phyloP scores from a whole-genome alignment of 1,140 invertebrate species.

The Stegodyphus mimosarum region DNA sequence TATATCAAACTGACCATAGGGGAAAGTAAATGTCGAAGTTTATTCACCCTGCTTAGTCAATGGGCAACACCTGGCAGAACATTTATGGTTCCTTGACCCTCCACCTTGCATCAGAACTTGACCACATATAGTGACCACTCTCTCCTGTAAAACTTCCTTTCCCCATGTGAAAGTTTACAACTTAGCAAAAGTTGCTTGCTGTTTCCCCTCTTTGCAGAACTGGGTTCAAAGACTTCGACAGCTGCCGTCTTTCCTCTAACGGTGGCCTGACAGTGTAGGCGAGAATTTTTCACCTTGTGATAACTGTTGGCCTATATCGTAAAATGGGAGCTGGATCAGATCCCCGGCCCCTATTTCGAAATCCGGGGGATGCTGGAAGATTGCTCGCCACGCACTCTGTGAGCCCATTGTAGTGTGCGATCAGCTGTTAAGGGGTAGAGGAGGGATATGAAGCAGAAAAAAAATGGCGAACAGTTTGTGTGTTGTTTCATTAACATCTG shows the following conservation, averaged over 20 bases:
- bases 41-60: too few species aligned
- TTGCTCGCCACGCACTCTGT: neutral
- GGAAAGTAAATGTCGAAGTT: too few species aligned
- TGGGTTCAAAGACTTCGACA: too few species aligned
- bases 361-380: neutral
- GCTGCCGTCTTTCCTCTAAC: too few species aligned
- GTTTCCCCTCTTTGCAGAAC: too few species aligned
- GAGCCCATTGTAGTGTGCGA: neutral
- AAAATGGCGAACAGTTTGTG: neutral
- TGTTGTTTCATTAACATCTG: slow-evolving; percentile 42
- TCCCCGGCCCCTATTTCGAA: neutral
- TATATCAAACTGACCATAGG: too few species aligned
- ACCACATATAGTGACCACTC: neutral
- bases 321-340: neutral
- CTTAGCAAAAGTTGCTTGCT: too few species aligned
- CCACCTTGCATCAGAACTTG: slow-evolving; percentile 1
- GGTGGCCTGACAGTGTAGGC: slow-evolving; percentile 12
- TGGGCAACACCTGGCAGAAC: neutral
- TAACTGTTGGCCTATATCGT: slow-evolving; percentile 43
- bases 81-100: neutral
- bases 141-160: too few species aligned
- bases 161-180: too few species aligned
- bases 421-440: slow-evolving; percentile 1
- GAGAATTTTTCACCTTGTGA: slow-evolving; percentile 38
- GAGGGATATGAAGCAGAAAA: neutral